Evolutionary conservation across 2,888 invertebrate species (phyloP).

Genomic region (Sesamia inferens): DNA sequence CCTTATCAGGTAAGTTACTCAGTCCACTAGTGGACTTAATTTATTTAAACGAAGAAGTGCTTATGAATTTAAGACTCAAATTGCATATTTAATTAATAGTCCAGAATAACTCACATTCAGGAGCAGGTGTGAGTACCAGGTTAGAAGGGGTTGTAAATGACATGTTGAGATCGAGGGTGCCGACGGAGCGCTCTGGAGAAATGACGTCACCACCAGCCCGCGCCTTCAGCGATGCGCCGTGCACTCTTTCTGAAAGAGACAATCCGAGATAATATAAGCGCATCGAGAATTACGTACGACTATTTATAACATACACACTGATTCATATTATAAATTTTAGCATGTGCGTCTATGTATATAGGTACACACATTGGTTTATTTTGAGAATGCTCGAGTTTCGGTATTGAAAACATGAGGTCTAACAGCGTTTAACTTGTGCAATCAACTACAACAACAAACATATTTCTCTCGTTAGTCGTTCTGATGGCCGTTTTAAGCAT

Average conservation of each 20-base stretch:
- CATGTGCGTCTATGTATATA: slow-evolving; percentile 14
- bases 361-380: slow-evolving; percentile 48
- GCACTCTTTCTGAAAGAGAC: slow-evolving; percentile 82
- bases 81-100: background rate
- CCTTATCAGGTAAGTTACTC: background rate
- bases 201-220: slow-evolving; percentile 87
- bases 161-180: slow-evolving; percentile 82
- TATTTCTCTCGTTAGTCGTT: slow-evolving; percentile 14
- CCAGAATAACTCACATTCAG: slow-evolving; percentile 82
- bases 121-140: slow-evolving; percentile 86
- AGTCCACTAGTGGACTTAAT: background rate
- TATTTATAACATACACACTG: slow-evolving; percentile 56
- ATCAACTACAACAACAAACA: slow-evolving; percentile 30
- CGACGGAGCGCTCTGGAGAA: slow-evolving; percentile 81
- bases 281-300: slow-evolving; percentile 33
- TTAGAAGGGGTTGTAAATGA: slow-evolving; percentile 84
- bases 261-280: slow-evolving; percentile 34
- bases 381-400: slow-evolving; percentile 52
- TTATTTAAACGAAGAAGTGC: background rate
- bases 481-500: background rate
- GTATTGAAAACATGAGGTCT: slow-evolving; percentile 18
- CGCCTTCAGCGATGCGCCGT: slow-evolving; percentile 77
- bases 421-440: slow-evolving; percentile 30
- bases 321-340: slow-evolving; percentile 54
- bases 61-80: background rate